A percentile compares a stretch with the other conserved stretches of the same genome.
phyloP scores from a whole-genome alignment of 2,113 vertebrate genomes.

The Pachyramphus minor region DNA sequence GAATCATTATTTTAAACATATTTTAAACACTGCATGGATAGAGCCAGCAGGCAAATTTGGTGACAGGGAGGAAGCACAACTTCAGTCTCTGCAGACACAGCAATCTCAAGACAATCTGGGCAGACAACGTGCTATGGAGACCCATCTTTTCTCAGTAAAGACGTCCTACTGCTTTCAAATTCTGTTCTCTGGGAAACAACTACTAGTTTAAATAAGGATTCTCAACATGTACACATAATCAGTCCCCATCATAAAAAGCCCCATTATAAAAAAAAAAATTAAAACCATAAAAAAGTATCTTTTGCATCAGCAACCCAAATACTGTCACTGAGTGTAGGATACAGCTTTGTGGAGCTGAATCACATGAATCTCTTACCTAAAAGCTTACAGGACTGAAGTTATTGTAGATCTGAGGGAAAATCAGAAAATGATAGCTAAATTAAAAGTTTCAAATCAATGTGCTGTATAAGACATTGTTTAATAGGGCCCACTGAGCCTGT shows the following conservation, averaged over 20 bases:
- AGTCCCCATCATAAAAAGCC: background rate
- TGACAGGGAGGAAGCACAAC: background rate
- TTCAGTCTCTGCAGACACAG: background rate
- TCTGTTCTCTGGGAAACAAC: background rate
- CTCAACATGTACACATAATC: background rate
- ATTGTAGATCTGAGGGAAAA: background rate
- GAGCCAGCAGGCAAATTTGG: background rate
- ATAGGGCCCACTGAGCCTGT: conserved; percentile 15
- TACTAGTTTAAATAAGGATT: background rate
- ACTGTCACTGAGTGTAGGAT: background rate
- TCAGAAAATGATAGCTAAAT: background rate
- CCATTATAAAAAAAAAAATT: background rate
- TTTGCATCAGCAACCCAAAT: background rate
- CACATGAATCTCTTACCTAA: background rate
- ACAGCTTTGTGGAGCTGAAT: background rate
- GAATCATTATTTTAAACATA: no score
- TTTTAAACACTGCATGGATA: rapidly evolving
- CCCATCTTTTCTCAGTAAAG: background rate
- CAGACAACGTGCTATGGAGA: background rate
- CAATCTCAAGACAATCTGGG: background rate
- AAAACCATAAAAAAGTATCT: background rate
- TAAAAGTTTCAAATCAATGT: conserved; percentile 14
- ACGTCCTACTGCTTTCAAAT: background rate
- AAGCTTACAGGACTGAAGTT: background rate
- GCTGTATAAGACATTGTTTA: conserved; percentile 20